Evolutionary conservation across 2,888 invertebrate species (phyloP).

Genomic region (Rapana venosa): DNA sequence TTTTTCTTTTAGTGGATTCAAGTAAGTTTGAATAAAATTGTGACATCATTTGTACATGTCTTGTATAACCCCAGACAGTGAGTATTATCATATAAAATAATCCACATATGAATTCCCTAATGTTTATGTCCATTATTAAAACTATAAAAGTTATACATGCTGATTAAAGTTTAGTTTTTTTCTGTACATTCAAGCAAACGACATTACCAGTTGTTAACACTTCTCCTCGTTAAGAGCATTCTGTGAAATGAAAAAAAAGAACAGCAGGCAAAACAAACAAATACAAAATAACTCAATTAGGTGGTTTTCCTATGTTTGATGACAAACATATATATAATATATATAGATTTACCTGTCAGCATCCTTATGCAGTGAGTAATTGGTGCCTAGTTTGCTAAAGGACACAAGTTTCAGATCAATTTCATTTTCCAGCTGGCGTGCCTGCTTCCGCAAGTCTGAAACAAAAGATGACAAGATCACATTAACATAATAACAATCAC

Average conservation of each 20-base stretch:
- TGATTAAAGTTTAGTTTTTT: not conserved
- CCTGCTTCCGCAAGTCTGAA: constrained; percentile 93
- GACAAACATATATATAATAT: not conserved
- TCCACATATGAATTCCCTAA: too few species aligned
- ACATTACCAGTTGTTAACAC: too few species aligned
- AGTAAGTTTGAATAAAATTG: too few species aligned
- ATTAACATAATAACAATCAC: too few species aligned
- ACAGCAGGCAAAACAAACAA: not conserved
- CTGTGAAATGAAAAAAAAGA: not conserved
- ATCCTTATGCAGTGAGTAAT: constrained; percentile 73
- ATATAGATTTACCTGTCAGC: constrained; percentile 57
- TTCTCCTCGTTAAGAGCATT: not conserved
- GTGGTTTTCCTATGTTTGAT: not conserved
- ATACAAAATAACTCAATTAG: not conserved
- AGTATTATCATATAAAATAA: too few species aligned
- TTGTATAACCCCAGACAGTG: too few species aligned
- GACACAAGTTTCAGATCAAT: constrained; percentile 96
- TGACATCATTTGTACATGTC: too few species aligned
- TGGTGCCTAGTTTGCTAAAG: constrained; percentile 94
- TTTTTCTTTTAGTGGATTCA: too few species aligned
- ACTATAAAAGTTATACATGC: not conserved
- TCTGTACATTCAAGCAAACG: not conserved
- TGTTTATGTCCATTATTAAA: not conserved
- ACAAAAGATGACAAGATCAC: constrained; percentile 26
- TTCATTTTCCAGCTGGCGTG: constrained; percentile 95